Evolutionary conservation across 2,888 invertebrate genomes (phyloP).

Genomic region (Drosophila melanosoma): DNA sequence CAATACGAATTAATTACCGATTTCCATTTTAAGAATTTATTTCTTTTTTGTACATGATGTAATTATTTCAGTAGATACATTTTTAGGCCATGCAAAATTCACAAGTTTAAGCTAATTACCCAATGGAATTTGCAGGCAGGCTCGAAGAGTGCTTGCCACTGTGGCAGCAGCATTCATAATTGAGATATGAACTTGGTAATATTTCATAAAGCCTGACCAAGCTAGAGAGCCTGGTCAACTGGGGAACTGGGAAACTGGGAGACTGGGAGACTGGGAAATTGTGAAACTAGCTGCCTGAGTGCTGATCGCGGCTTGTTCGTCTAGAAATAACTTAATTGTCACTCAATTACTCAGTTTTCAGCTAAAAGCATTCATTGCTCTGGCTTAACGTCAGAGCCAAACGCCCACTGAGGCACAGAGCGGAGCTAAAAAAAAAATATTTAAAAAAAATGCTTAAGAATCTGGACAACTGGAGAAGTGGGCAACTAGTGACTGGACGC

Average conservation of each 20-base stretch:
- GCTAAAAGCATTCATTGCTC: slow-evolving; percentile 79
- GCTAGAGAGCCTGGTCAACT: slow-evolving; percentile 20
- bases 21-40: background rate
- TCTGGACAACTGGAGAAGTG: slow-evolving; percentile 11
- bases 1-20: background rate
- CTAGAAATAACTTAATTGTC: slow-evolving; percentile 84
- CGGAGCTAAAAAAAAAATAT: background rate
- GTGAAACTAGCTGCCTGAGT: slow-evolving; percentile 36
- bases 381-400: slow-evolving; percentile 65
- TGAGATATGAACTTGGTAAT: slow-evolving; percentile 84
- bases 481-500: slow-evolving; percentile 17
- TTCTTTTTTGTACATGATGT: background rate
- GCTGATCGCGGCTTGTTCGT: slow-evolving; percentile 73
- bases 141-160: slow-evolving; percentile 33
- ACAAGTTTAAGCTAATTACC: background rate
- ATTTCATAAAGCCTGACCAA: slow-evolving; percentile 74
- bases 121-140: background rate
- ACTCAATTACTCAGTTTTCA: slow-evolving; percentile 84
- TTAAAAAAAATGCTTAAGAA: background rate
- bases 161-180: slow-evolving; percentile 71
- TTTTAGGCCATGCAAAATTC: background rate
- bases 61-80: background rate
- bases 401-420: slow-evolving; percentile 27
- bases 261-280: slow-evolving; percentile 16
- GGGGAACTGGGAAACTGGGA: slow-evolving; percentile 15